These are phyloP conservation scores for Eupeodes latifasciatus DNA, from an alignment of 2,888 invertebrate species.

Conservation along the genomic window DNA sequence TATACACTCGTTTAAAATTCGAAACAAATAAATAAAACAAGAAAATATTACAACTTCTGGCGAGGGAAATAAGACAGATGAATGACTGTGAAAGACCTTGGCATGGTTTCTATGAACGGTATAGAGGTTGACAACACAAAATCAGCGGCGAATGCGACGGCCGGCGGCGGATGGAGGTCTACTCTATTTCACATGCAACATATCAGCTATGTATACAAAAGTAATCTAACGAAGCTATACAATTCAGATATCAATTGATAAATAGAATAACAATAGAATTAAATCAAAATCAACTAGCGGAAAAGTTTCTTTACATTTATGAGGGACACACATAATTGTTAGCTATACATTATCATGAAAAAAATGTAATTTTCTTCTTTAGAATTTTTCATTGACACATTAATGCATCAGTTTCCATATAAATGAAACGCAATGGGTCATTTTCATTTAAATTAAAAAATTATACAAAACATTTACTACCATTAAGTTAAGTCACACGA, in stretches of 20 bases:
- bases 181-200: conserved; percentile 17
- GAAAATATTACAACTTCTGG: not conserved
- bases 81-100: conserved; percentile 54
- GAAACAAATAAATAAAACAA: not conserved
- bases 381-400: too few species aligned
- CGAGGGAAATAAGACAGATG: conserved; percentile 17
- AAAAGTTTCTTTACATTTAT: not conserved
- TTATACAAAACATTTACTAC: too few species aligned
- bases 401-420: too few species aligned
- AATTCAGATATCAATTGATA: conserved; percentile 10
- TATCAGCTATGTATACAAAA: not conserved
- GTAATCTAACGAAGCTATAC: not conserved
- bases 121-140: not conserved
- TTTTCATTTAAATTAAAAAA: too few species aligned
- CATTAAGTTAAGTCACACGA: too few species aligned
- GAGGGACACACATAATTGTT: not conserved
- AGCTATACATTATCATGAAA: too few species aligned
- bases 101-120: conserved; percentile 40
- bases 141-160: too few species aligned
- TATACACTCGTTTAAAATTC: not conserved
- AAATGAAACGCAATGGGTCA: too few species aligned
- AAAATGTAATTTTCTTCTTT: too few species aligned
- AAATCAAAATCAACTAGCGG: conserved; percentile 1
- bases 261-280: not conserved
- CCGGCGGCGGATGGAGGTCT: conserved; percentile 16